phyloP scores from a whole-genome alignment of 1,140 invertebrate species.

The Drosophila sproati region DNA sequence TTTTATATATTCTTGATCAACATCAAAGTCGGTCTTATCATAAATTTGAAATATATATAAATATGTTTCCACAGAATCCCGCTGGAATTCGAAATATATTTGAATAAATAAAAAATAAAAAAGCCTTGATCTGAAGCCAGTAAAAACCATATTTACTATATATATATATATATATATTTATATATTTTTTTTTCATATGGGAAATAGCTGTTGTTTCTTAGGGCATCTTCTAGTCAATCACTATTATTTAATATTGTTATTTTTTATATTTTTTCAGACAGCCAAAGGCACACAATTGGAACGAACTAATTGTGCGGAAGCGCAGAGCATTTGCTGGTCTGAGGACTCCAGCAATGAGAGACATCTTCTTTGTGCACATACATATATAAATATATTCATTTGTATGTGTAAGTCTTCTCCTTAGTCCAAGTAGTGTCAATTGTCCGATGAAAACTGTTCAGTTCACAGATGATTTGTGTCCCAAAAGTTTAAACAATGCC shows the following conservation, averaged over 20 bases:
- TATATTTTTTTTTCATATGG: too few species aligned
- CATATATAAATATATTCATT: neutral
- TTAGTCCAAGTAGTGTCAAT: conserved; percentile 43
- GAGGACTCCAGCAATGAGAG: conserved; percentile 60
- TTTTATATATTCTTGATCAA: too few species aligned
- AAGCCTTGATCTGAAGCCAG: too few species aligned
- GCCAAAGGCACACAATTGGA: conserved; percentile 38
- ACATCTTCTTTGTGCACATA: neutral
- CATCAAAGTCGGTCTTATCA: too few species aligned
- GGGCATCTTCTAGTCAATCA: neutral
- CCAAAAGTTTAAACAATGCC: conserved; percentile 72
- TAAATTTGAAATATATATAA: too few species aligned
- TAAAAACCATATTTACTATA: too few species aligned
- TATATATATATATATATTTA: too few species aligned
- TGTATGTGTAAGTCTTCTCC: neutral
- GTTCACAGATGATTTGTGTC: conserved; percentile 66
- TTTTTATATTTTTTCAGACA: conserved; percentile 2
- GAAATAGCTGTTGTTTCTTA: too few species aligned
- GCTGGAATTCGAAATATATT: too few species aligned
- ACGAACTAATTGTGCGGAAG: conserved; percentile 80
- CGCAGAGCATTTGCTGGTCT: conserved; percentile 46
- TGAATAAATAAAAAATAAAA: too few species aligned
- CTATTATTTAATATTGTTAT: neutral
- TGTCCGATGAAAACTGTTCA: conserved; percentile 38
- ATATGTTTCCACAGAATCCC: too few species aligned